Evolutionary conservation across 1,140 invertebrate genomes (phyloP), one percentile per base, ranked within the genome.

Genomic region (Euura saliciscinereae): DNA sequence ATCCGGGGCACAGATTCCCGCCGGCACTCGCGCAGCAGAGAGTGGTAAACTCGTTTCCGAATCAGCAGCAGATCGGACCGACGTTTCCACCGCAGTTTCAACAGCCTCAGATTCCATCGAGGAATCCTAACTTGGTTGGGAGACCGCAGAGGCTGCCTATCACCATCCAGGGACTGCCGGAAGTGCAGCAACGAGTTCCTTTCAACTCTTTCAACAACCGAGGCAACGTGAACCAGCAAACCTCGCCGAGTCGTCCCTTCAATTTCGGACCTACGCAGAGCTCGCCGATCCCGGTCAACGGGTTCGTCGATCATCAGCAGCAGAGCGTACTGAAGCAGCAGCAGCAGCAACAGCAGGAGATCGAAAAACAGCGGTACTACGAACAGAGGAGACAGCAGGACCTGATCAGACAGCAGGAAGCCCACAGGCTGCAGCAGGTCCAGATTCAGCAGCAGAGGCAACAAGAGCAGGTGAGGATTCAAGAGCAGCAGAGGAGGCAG

Each of bases 381-480:
- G 78, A 83, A 6, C 77, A 83, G 6, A 79, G 79, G 6, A 68
- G 75, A 44, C 69, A 78, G 7, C 75, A 76, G 11, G 77, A 80
- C 44, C 81, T 84, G 68, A 79, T 79, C n/a, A 79, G 78, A 45
- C 83, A 79, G 71, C 66, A 73, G 44, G 71, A 79, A 43, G 74
- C 76, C 46, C 78, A 81, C 13, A 69, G 76, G 42, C 82, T 83
- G 10, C 83, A 85, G 68, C 87, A 88, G 73, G 78, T 82, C 13
- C 84, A 87, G 74, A 88, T 88, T 75, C 85, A 89, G 72, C 88
- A 89, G 86, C 85, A 84, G 72, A 89, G 84, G 78, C 83, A 78
- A 72, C 88, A 83, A 76, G 87, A 77, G 77, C 79, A 84, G 7
- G 59, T 79, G 3, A 83, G 10, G 83, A 44, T 84, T 82, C 72